Base-by-base conservation (phyloP, 2,113 vertebrate genomes). In the Hystrix cristata region DNA sequence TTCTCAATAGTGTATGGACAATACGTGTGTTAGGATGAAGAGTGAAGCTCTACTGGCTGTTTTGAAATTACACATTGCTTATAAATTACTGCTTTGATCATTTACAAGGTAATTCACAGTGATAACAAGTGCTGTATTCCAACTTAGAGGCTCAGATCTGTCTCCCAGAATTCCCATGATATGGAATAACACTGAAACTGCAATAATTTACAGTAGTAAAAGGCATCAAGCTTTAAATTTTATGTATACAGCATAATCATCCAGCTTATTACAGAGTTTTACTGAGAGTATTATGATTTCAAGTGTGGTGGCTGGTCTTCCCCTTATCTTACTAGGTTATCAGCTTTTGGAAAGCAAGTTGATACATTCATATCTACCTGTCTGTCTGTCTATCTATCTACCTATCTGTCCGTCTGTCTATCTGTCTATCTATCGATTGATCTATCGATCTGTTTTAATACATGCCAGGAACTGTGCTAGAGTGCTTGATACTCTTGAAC, bases 321-420 rank as follows among this genome's bases (percentile, higher is more conserved):
- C 23, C 71, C 23, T 84, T 88, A 64, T 69, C 43, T 14, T 83
- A 64, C 71, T 34, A 13, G 69, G 59, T 83, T 16, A 95, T 55
- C 90, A 72, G 34, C 34, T 55, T 93, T 71, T 72, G 55, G n/a
- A 93, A 93, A 90, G 53, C 31, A 92, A 93, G 84, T 55, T 85
- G 25, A 38, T 38, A 38, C 38, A 38, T 38, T 38, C 38, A 74
- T 5, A 48, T n/a, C 34, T 62, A 62, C 8, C 3, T 57, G 7
- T 19, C 34, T 71, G 16, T 67, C 65, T 71, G 6, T 71, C 65
- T 34, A 34, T 29, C 62, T 64, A 11, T 31, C 67, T 69, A n/a
- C 19, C n/a, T 74, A 76, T 71, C n/a, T 43, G 69, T n/a, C 34
- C 25, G 25, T 18, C 3, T 57, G 7, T 19, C 34, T 71, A 7